phyloP scores from a whole-genome alignment of 1,140 invertebrate species.

The Diprion similis region DNA sequence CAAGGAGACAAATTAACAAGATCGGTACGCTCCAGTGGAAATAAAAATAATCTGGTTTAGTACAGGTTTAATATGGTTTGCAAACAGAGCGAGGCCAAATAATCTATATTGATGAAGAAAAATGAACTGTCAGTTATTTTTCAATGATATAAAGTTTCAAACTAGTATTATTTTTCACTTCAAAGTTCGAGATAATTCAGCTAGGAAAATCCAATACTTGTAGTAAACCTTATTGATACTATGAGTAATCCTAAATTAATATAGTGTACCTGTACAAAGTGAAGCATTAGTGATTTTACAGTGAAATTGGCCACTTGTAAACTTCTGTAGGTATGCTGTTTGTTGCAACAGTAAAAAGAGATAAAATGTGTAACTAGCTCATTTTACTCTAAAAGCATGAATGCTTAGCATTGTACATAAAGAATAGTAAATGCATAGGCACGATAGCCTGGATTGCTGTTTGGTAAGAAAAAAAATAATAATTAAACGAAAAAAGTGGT shows the following conservation, averaged over 20 bases:
- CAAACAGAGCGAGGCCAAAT: background rate
- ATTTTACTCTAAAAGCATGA: no score
- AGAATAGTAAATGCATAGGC: constrained; percentile 48
- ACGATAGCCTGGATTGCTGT: constrained; percentile 46
- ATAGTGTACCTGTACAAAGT: background rate
- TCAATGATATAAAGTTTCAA: constrained; percentile 41
- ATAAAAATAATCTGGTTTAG: background rate
- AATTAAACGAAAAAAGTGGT: constrained; percentile 43
- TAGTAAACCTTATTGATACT: constrained; percentile 7
- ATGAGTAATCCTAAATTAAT: background rate
- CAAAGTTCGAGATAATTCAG: background rate
- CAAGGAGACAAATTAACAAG: background rate
- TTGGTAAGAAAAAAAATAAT: constrained; percentile 36
- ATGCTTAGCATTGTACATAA: background rate
- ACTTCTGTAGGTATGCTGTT: no score
- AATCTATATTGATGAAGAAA: background rate
- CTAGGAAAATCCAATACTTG: background rate
- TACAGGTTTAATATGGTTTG: background rate
- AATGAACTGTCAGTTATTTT: constrained; percentile 53
- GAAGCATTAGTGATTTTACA: background rate
- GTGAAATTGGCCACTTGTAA: no score
- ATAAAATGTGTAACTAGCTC: no score
- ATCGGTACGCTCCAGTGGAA: background rate
- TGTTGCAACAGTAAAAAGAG: no score
- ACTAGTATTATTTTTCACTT: constrained; percentile 46